These are phyloP conservation scores for Neotoma lepida DNA, from an alignment of 2,113 vertebrate species.

Conservation along the genomic window DNA sequence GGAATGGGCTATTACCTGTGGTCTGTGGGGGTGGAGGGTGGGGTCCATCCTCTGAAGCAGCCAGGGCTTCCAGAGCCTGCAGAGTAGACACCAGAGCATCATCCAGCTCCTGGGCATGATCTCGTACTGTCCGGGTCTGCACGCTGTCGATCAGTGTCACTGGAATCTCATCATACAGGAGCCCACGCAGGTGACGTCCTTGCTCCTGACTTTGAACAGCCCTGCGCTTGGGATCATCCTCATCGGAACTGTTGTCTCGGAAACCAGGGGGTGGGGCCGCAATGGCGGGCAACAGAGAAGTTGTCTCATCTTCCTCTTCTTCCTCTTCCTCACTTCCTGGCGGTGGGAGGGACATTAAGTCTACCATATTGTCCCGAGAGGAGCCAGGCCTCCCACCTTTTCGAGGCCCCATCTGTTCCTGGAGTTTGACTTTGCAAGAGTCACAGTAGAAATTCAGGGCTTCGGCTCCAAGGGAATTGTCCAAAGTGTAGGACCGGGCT, in stretches of 20 bases:
- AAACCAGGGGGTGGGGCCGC: slow-evolving; percentile 97
- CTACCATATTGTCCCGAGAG: slow-evolving; percentile 92
- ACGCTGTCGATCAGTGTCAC: slow-evolving; percentile 96
- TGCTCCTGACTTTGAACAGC: slow-evolving; percentile 84
- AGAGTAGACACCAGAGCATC: slow-evolving; percentile 98
- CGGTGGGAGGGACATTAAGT: slow-evolving; percentile 95
- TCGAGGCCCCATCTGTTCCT: slow-evolving; percentile 83
- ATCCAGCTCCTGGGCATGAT: slow-evolving; percentile 97
- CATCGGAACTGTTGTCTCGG: slow-evolving; percentile 97
- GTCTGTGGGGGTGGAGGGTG: slow-evolving; percentile 95
- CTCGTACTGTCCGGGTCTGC: slow-evolving; percentile 93
- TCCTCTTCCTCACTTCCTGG: slow-evolving; percentile 93
- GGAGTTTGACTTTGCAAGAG: slow-evolving; percentile 94
- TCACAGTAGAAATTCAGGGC: slow-evolving; percentile 91
- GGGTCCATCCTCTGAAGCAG: slow-evolving; percentile 96
- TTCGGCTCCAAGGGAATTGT: slow-evolving; percentile 87
- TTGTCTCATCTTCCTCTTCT: slow-evolving; percentile 86
- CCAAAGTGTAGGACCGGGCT: slow-evolving; percentile 92
- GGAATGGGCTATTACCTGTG: slow-evolving; percentile 89
- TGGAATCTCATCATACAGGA: slow-evolving; percentile 93
- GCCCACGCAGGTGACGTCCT: slow-evolving; percentile 82
- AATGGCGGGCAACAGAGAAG: slow-evolving; percentile 90
- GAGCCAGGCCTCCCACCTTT: slow-evolving; percentile 79
- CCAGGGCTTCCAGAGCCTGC: slow-evolving; percentile 97
- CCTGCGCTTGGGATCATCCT: slow-evolving; percentile 94